phyloP scores from a whole-genome alignment of 2,888 invertebrate species.

The Sphecodes monilicornis region DNA sequence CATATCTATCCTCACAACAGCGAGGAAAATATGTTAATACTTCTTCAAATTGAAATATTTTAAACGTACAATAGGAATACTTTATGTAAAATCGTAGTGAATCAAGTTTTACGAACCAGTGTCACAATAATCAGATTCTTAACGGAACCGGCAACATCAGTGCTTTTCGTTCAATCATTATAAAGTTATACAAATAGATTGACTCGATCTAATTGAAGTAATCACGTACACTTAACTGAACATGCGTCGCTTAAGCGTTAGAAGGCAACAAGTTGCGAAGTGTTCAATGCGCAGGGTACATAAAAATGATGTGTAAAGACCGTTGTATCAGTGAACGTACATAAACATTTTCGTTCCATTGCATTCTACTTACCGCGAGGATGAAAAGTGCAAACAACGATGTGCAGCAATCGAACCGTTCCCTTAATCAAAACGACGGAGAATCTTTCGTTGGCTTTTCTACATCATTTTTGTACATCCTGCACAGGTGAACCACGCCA shows the following conservation, averaged over 20 bases:
- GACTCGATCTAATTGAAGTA: conserved; percentile 6
- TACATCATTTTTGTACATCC: background rate
- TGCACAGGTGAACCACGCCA: background rate
- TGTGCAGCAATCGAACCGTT: background rate
- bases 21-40: conserved; percentile 33
- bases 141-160: background rate
- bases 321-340: background rate
- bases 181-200: conserved; percentile 5
- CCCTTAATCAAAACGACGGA: background rate
- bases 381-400: background rate
- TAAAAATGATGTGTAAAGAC: background rate
- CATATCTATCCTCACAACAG: conserved; percentile 3
- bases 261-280: conserved; percentile 31
- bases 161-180: background rate
- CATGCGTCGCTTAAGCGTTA: conserved; percentile 4
- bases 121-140: background rate
- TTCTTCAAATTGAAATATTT: conserved; percentile 4
- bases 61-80: conserved; percentile 13
- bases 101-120: background rate
- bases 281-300: background rate
- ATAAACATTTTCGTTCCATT: background rate
- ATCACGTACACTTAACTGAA: conserved; percentile 12
- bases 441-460: background rate
- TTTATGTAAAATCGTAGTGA: conserved; percentile 25
- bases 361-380: background rate